Percentiles rank a stretch among this genome's conserved stretches.
These are phyloP conservation scores for Caenorhabditis imperialis DNA, from an alignment of 2,888 invertebrate genomes.

Conservation along the genomic window DNA sequence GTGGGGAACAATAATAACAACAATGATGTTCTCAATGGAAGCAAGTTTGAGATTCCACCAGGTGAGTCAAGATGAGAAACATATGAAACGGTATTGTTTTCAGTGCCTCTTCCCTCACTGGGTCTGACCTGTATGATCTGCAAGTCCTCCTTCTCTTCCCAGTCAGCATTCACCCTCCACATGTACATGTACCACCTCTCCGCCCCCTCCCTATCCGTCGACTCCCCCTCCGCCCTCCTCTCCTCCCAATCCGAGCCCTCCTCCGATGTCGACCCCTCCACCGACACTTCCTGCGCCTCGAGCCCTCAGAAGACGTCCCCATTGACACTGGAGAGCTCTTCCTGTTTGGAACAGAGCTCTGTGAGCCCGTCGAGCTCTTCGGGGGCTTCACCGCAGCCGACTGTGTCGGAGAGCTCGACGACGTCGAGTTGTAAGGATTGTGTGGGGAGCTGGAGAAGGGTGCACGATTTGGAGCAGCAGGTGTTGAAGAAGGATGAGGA, in stretches of 20 bases:
- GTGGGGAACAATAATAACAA: conserved; percentile 4
- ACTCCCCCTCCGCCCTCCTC: neutral
- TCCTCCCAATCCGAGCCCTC: neutral
- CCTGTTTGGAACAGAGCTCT: conserved; percentile 42
- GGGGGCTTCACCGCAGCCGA: conserved; percentile 37
- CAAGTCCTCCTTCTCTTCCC: conserved; percentile 53
- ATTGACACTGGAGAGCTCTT: conserved; percentile 32
- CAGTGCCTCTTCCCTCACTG: conserved; percentile 16
- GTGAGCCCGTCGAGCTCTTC: conserved; percentile 43
- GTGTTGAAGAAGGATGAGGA: conserved; percentile 56
- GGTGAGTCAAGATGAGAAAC: no score
- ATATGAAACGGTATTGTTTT: no score
- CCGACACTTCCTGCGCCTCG: conserved; percentile 68
- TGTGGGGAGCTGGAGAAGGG: conserved; percentile 34
- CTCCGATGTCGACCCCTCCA: conserved; percentile 60
- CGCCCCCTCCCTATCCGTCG: neutral
- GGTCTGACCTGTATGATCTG: conserved; percentile 63
- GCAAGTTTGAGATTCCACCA: conserved; percentile 22
- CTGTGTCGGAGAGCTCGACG: conserved; percentile 20
- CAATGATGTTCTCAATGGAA: neutral
- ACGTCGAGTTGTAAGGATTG: conserved; percentile 57
- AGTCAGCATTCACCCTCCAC: conserved; percentile 57
- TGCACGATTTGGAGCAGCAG: conserved; percentile 58
- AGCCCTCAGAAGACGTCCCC: conserved; percentile 65
- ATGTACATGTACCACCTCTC: conserved; percentile 54